Conservation (phyloP, 2,888 invertebrate species). For the Synanthedon myopaeformis region DNA sequence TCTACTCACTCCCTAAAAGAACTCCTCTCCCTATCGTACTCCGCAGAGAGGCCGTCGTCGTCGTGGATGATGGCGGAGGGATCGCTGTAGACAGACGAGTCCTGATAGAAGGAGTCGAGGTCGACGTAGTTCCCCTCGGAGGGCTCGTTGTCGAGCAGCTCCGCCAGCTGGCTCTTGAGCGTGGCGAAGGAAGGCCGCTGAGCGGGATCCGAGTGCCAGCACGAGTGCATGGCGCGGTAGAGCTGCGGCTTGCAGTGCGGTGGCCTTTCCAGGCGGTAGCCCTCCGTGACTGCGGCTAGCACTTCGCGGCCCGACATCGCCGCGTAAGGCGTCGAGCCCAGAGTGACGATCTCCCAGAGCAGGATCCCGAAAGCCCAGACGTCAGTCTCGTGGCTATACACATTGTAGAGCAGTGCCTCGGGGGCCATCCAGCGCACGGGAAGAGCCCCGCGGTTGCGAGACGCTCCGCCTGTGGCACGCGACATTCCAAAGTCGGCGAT, state of each 20-base stretch:
- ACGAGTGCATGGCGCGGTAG: slow-evolving; percentile 63
- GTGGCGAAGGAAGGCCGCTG: slow-evolving; percentile 79
- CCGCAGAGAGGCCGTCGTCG: slow-evolving; percentile 59
- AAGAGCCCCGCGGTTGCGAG: slow-evolving; percentile 67
- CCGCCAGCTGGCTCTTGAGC: slow-evolving; percentile 69
- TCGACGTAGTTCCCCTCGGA: slow-evolving; percentile 77
- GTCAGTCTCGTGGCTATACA: slow-evolving; percentile 85
- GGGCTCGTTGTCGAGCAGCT: slow-evolving; percentile 71
- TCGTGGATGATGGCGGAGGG: slow-evolving; percentile 65
- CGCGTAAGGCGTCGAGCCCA: slow-evolving; percentile 89
- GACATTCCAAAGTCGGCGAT: slow-evolving; percentile 92
- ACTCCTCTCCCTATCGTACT: slow-evolving; percentile 56
- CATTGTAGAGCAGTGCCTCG: slow-evolving; percentile 81
- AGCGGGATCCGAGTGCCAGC: slow-evolving; percentile 77
- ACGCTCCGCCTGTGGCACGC: slow-evolving; percentile 65
- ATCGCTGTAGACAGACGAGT: slow-evolving; percentile 70
- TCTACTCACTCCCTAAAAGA: slow-evolving; percentile 56
- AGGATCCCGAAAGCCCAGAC: slow-evolving; percentile 91
- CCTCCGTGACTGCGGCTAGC: slow-evolving; percentile 82
- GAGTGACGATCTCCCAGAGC: slow-evolving; percentile 88
- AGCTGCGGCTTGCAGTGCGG: slow-evolving; percentile 78
- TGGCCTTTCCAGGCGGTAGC: slow-evolving; percentile 82
- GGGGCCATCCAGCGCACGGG: slow-evolving; percentile 90
- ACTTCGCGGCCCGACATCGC: slow-evolving; percentile 86
- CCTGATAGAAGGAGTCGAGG: slow-evolving; percentile 75